These are phyloP conservation scores for Bolborhynchus lineola DNA, from an alignment of 2,113 vertebrate genomes.

Conservation along the genomic window DNA sequence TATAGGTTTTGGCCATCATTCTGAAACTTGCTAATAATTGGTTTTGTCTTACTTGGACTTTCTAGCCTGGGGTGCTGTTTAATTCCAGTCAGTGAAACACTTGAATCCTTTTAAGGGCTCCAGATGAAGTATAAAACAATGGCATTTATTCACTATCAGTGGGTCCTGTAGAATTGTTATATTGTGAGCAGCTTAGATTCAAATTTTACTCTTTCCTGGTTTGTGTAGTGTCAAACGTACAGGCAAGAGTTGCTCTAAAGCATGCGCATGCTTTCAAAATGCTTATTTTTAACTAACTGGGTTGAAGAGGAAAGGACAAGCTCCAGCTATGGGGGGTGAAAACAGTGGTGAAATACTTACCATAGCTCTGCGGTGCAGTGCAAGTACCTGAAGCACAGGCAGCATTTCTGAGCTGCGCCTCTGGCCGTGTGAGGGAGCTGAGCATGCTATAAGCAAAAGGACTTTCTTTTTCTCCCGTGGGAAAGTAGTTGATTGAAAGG, in stretches of 20 bases:
- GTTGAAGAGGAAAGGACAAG: neutral
- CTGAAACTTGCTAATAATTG: neutral
- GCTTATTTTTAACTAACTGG: neutral
- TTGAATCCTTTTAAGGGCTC: neutral
- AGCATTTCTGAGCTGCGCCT: neutral
- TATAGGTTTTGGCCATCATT: neutral
- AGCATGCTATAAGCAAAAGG: rapidly evolving
- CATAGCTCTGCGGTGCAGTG: neutral
- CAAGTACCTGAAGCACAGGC: neutral
- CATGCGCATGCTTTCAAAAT: neutral
- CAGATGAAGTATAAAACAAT: neutral
- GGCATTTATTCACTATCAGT: neutral
- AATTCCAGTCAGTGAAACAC: neutral
- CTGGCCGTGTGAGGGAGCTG: neutral
- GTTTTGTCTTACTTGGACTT: neutral
- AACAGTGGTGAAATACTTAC: neutral
- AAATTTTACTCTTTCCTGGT: neutral
- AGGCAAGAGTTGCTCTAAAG: neutral
- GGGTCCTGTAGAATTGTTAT: neutral
- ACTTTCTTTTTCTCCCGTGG: neutral
- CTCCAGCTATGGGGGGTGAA: neutral
- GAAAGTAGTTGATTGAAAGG: neutral
- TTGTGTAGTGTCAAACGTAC: rapidly evolving
- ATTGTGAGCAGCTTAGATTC: neutral
- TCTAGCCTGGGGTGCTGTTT: neutral